Base-by-base conservation (phyloP, 2,888 invertebrate species). In the Saturnia pavonia region DNA sequence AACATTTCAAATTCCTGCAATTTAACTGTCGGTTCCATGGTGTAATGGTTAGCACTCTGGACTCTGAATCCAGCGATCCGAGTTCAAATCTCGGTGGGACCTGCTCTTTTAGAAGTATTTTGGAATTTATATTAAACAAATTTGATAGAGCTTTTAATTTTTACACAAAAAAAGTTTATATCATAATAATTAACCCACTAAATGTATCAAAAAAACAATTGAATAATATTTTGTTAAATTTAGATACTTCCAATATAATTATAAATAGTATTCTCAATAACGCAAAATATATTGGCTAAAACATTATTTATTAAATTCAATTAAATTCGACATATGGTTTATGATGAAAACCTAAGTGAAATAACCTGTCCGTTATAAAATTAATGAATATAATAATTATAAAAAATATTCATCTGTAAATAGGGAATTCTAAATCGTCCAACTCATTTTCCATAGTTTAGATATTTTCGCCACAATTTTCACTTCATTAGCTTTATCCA, bases 61-160 rank as follows among this genome's bases (percentile, higher is more conserved):
- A 96, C 96, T 96, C 94, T 96, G 95, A 96, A 96, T 96, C 96
- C 95, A 96, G 95, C 96, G 96, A 96, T 96, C 96, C 95, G 96
- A 96, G 96, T 96, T 96, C 96, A 96, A 96, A 95, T 96, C 96
- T 96, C 96, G 96, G 96, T 96, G 96, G 96, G 92, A 96, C 96
- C 96, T 92, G 19, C 2, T 12, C 11, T 57, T 57, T 25, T 27
- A 9, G 22, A 19, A 14, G 8, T 1, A 16, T 51, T 51, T 51
- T 19, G 19, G 19, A 51, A 19, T 51, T 51, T 12, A 51, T 51
- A 19, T 51, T 4, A n/a, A 51, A 51, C 19, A 51, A 19, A 51
- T 51, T 6, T 54, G 9, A 54, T n/a, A 14, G 12, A 25, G 7
- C 8, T 25, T 4, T 2, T 1, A 3, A 25, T 57, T 57, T 25